Percentiles rank a stretch among this genome's conserved stretches.
Conservation (phyloP, 1,140 invertebrate genomes). For the Leptonema lineaticorne region DNA sequence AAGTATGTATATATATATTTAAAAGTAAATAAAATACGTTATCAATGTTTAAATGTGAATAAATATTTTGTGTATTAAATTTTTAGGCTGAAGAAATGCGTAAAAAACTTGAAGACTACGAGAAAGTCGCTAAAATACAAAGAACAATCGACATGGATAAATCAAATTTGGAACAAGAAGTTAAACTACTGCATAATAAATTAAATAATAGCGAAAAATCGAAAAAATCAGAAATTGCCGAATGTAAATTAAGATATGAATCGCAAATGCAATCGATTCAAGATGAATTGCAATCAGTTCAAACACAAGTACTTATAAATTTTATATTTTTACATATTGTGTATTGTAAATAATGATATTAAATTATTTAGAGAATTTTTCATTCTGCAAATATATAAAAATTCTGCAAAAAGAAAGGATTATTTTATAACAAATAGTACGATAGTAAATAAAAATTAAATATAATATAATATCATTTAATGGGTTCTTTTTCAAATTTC, state of each 20-base stretch:
- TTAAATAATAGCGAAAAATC: constrained; percentile 76
- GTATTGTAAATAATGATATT: background rate
- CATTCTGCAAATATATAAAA: too few relatives aligned
- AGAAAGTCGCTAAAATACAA: constrained; percentile 80
- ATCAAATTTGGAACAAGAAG: constrained; percentile 71
- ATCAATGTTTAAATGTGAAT: background rate
- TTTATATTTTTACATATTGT: background rate
- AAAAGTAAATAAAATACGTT: background rate
- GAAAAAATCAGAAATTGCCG: constrained; percentile 79
- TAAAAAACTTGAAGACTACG: constrained; percentile 81
- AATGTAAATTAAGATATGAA: constrained; percentile 87
- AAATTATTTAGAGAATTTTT: too few relatives aligned
- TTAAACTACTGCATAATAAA: constrained; percentile 69
- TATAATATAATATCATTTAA: background rate
- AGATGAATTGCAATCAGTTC: constrained; percentile 82
- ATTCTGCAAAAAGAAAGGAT: too few relatives aligned
- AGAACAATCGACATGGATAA: constrained; percentile 74
- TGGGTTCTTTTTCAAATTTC: background rate
- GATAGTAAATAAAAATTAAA: too few relatives aligned
- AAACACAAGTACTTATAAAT: constrained; percentile 64
- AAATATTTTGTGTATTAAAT: constrained; percentile 29
- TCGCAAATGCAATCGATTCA: constrained; percentile 80
- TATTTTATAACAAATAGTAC: too few relatives aligned
- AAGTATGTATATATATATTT: constrained; percentile 39
- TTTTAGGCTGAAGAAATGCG: constrained; percentile 76